Percentiles rank a stretch among this genome's conserved stretches.
Conservation (phyloP, 1,140 invertebrate species). For the Anagrus nilaparvatae region DNA sequence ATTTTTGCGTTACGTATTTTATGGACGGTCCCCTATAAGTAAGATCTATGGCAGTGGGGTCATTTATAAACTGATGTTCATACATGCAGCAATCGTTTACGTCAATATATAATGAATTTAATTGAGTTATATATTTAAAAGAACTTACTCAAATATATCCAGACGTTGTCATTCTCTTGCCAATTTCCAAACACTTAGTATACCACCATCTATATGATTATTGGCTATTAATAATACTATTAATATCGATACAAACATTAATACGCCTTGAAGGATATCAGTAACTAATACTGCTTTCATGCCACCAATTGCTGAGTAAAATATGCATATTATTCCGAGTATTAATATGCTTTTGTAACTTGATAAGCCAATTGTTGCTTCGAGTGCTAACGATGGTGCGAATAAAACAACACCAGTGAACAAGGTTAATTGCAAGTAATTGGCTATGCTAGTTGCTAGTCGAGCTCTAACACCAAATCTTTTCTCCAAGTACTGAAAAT, state of each 20-base stretch:
- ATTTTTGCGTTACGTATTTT: too few species aligned
- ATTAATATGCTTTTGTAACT: slow-evolving; percentile 64
- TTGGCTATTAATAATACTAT: slow-evolving; percentile 38
- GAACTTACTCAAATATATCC: slow-evolving; percentile 31
- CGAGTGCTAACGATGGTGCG: slow-evolving; percentile 82
- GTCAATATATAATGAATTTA: too few species aligned
- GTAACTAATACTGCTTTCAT: slow-evolving; percentile 85
- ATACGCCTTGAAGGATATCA: slow-evolving; percentile 70
- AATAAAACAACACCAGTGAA: slow-evolving; percentile 91
- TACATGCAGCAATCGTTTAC: too few species aligned
- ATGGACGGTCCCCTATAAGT: too few species aligned
- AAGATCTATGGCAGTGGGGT: too few species aligned
- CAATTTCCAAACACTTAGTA: slow-evolving; percentile 53
- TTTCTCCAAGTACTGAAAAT: slow-evolving; percentile 75
- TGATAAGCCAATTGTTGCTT: slow-evolving; percentile 76
- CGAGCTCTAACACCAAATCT: slow-evolving; percentile 64
- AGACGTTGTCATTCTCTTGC: slow-evolving; percentile 45
- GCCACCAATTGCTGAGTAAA: slow-evolving; percentile 80
- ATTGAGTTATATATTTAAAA: too few species aligned
- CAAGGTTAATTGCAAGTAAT: slow-evolving; percentile 71
- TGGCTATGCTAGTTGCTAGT: slow-evolving; percentile 61
- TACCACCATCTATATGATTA: slow-evolving; percentile 54
- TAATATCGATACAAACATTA: slow-evolving; percentile 59
- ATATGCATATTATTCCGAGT: slow-evolving; percentile 73
- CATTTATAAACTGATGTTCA: too few species aligned